A percentile compares a stretch with the other conserved stretches of the same genome.
These are phyloP conservation scores for Eurois occulta DNA, from an alignment of 2,888 invertebrate genomes.

Conservation along the genomic window DNA sequence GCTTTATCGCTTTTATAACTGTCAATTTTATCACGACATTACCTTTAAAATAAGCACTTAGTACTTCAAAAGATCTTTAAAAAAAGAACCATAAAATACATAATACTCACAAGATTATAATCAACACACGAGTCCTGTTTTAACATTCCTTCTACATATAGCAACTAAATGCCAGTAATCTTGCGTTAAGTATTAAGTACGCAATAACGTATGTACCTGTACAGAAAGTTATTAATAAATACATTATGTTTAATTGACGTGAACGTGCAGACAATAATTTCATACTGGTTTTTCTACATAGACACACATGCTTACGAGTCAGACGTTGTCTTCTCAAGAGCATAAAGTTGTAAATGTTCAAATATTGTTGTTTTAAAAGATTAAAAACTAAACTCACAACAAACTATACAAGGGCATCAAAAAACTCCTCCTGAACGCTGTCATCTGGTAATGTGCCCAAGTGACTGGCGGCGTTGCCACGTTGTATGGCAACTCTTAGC, in stretches of 20 bases:
- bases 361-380: background rate
- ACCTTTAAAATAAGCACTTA: background rate
- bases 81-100: conserved; percentile 2
- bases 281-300: background rate
- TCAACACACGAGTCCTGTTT: conserved; percentile 4
- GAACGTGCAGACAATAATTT: conserved; percentile 10
- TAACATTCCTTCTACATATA: background rate
- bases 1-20: background rate
- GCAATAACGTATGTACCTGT: background rate
- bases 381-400: background rate
- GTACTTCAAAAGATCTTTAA: background rate
- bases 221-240: conserved; percentile 10
- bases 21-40: background rate
- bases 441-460: no score
- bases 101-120: conserved; percentile 18
- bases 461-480: no score
- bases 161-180: conserved; percentile 6
- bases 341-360: background rate
- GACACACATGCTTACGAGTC: background rate
- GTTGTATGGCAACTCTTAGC: no score
- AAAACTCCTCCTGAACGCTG: no score
- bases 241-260: conserved; percentile 24
- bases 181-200: conserved; percentile 15
- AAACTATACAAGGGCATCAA: no score
- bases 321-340: background rate